These are phyloP conservation scores for Anhinga anhinga DNA, from an alignment of 2,113 vertebrate species.

Conservation along the genomic window DNA sequence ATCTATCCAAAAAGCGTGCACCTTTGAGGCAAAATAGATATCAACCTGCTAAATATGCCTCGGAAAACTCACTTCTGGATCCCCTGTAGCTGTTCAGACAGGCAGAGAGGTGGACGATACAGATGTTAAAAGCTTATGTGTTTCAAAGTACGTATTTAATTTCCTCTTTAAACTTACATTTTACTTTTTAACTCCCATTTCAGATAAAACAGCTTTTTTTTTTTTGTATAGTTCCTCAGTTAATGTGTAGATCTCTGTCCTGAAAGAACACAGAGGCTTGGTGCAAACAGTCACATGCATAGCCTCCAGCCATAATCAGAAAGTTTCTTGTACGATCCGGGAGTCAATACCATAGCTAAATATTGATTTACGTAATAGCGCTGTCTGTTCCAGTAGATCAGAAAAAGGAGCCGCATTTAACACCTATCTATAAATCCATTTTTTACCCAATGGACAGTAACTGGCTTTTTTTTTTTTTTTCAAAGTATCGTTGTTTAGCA, in stretches of 20 bases:
- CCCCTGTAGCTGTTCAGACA: neutral
- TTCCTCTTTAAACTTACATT: neutral
- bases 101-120: neutral
- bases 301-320: neutral
- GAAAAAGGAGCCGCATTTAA: neutral
- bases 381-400: neutral
- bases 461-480: neutral
- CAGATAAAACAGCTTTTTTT: accelerated
- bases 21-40: neutral
- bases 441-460: slow-evolving; percentile 1
- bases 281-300: accelerated
- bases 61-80: neutral
- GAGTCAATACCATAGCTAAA: neutral
- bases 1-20: accelerated
- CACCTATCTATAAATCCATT: neutral
- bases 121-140: neutral
- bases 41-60: accelerated
- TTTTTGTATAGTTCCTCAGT: neutral
- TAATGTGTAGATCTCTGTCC: neutral
- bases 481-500: neutral
- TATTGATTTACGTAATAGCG: neutral
- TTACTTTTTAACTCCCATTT: neutral
- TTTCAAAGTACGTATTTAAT: neutral
- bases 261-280: neutral
- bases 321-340: neutral